These are phyloP conservation scores for Orthosia gothica DNA, from an alignment of 2,888 invertebrate genomes.

Conservation along the genomic window DNA sequence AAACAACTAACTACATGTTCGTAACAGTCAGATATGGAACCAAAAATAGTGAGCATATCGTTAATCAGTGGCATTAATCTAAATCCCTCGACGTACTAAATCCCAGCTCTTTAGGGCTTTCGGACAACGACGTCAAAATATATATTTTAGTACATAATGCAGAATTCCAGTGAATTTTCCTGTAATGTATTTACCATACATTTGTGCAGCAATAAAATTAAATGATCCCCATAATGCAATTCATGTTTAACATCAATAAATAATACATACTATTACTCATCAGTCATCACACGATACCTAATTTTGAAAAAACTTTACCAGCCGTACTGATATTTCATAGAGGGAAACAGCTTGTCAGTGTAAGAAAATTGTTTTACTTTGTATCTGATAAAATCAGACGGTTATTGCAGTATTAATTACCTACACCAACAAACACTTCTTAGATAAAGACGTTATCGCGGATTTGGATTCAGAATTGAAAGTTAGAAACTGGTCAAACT, in stretches of 20 bases:
- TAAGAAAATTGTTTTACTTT: background rate
- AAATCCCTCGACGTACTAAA: constrained; percentile 30
- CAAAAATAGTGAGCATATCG: constrained; percentile 16
- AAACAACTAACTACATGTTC: background rate
- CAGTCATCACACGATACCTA: background rate
- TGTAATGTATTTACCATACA: background rate
- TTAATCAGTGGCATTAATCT: constrained; percentile 33
- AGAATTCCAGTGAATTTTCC: constrained; percentile 21
- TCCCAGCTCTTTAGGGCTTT: constrained; percentile 36
- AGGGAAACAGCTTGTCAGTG: background rate
- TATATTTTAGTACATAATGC: constrained; percentile 5
- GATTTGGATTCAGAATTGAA: too few relatives aligned
- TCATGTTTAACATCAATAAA: constrained; percentile 8
- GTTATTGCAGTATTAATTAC: background rate
- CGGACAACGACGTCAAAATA: background rate
- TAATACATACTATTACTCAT: constrained; percentile 4
- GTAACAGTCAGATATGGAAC: background rate
- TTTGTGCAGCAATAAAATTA: constrained; percentile 25
- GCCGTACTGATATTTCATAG: background rate
- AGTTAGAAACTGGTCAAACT: too few relatives aligned
- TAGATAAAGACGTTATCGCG: background rate
- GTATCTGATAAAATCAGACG: too few relatives aligned
- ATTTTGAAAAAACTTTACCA: background rate
- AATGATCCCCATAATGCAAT: constrained; percentile 26
- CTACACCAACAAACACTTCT: background rate